phyloP scores from a whole-genome alignment of 2,113 vertebrate species.

The Globicephala melas region DNA sequence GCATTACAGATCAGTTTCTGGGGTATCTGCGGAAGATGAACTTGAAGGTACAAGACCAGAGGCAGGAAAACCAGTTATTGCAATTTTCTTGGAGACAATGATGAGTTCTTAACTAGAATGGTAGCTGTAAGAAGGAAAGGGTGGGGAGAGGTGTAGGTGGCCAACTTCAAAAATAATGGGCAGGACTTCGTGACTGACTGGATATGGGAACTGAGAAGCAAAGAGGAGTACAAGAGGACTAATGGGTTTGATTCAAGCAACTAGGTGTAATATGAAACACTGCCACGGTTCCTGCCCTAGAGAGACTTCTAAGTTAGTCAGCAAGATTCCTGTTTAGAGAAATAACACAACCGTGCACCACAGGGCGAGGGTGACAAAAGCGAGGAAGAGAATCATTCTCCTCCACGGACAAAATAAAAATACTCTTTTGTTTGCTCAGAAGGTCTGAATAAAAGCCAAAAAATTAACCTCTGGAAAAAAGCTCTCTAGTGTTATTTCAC shows the following conservation, averaged over 20 bases:
- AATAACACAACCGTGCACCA: not conserved
- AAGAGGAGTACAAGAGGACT: not conserved
- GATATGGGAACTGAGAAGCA: not conserved
- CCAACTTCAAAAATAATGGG: not conserved
- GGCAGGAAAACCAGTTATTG: not conserved
- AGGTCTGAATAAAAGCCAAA: not conserved
- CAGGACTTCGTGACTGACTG: not conserved
- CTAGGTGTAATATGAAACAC: not conserved
- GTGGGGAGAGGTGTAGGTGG: fast-evolving
- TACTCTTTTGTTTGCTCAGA: not conserved
- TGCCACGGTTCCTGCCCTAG: not conserved
- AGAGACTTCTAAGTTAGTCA: not conserved
- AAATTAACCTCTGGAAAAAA: not conserved
- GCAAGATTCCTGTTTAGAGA: not conserved
- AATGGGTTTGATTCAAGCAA: not conserved
- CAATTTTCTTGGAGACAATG: not conserved
- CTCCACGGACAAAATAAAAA: not conserved
- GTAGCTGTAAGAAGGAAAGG: not conserved
- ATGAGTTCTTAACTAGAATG: not conserved
- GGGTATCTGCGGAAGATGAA: not conserved
- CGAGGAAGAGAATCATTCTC: not conserved
- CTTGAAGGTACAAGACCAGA: not conserved
- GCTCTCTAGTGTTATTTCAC: slow-evolving; percentile 35
- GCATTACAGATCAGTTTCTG: not conserved
- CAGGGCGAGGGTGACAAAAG: fast-evolving